Evolutionary conservation across 2,113 vertebrate species (phyloP).

Genomic region (Oenanthe oenanthe): DNA sequence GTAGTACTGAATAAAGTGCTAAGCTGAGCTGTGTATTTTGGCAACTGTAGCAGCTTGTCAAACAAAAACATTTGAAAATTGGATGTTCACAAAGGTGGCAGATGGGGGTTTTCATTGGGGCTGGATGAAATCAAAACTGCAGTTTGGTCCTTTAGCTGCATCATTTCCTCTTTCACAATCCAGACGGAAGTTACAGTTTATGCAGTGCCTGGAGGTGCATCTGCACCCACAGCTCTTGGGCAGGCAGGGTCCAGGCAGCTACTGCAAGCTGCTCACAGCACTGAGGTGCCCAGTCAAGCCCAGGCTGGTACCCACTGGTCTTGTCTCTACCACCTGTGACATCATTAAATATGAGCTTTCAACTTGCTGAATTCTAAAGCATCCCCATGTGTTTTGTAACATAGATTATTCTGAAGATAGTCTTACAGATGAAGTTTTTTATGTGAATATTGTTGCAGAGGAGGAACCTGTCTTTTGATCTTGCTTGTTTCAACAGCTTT

Average conservation of each 20-base stretch:
- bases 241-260: neutral
- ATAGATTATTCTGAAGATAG: neutral
- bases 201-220: fast-evolving
- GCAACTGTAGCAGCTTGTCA: neutral
- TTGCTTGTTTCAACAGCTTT: neutral
- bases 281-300: neutral
- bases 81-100: neutral
- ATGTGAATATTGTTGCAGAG: neutral
- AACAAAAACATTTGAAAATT: neutral
- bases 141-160: neutral
- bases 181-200: neutral
- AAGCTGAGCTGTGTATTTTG: neutral
- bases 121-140: neutral
- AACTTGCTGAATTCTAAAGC: neutral
- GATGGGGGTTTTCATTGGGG: neutral
- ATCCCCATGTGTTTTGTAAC: neutral
- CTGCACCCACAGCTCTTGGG: neutral
- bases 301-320: neutral
- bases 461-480: neutral
- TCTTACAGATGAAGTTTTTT: neutral
- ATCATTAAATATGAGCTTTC: neutral
- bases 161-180: constrained; percentile 3
- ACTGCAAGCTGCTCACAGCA: neutral
- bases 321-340: neutral
- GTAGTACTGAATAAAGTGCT: neutral